These are phyloP conservation scores for Trissolcus japonicus DNA, from an alignment of 2,888 invertebrate genomes.

Conservation along the genomic window DNA sequence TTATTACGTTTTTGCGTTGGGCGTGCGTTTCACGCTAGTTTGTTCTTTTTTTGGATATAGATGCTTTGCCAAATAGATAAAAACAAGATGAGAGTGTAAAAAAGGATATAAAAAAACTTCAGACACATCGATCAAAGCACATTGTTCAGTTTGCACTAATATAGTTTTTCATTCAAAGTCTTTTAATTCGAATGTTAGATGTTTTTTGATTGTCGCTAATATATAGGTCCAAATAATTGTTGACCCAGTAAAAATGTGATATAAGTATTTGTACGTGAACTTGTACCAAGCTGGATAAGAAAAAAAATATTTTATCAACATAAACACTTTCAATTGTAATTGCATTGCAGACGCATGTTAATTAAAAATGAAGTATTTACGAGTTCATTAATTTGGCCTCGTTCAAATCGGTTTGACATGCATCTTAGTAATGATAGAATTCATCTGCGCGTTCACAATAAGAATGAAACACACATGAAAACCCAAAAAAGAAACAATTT, in stretches of 20 bases:
- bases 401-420: not conserved
- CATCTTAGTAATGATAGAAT: constrained; percentile 42
- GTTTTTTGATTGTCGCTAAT: constrained; percentile 31
- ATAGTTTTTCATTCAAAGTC: constrained; percentile 38
- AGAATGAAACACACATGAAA: constrained; percentile 7
- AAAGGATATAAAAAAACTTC: constrained; percentile 23
- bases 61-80: constrained; percentile 32
- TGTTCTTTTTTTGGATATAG: constrained; percentile 7
- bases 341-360: not conserved
- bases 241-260: constrained; percentile 40
- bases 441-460: constrained; percentile 7
- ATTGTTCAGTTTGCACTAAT: constrained; percentile 45
- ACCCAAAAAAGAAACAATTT: constrained; percentile 35
- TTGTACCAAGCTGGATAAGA: no score
- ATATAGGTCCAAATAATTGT: constrained; percentile 33
- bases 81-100: not conserved
- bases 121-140: constrained; percentile 46
- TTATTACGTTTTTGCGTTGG: constrained; percentile 1
- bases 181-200: constrained; percentile 30
- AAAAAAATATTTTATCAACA: constrained; percentile 10
- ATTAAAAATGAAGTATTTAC: not conserved
- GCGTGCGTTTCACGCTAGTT: not conserved
- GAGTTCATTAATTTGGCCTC: not conserved
- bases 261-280: constrained; percentile 15
- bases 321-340: not conserved